A percentile compares a stretch with the other conserved stretches of the same genome.
These are phyloP conservation scores for Nezara viridula DNA, from an alignment of 2,888 invertebrate species.

Conservation along the genomic window DNA sequence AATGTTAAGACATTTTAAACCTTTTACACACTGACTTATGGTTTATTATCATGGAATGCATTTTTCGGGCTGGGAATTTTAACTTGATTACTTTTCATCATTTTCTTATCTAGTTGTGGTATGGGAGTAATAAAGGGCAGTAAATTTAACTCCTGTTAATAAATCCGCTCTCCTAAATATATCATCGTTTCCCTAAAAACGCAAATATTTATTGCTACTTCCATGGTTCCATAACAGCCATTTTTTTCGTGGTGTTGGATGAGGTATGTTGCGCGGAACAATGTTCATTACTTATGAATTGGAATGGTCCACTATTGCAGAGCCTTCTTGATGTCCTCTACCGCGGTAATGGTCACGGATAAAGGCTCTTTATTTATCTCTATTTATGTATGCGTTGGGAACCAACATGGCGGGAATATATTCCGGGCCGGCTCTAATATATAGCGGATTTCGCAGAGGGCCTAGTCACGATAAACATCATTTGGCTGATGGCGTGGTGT, in stretches of 20 bases:
- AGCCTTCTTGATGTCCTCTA: neutral
- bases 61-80: no score
- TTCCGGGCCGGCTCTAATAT: neutral
- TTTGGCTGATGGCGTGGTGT: neutral
- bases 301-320: neutral
- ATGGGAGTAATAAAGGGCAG: no score
- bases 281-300: constrained; percentile 15
- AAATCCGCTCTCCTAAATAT: no score
- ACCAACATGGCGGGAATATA: neutral
- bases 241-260: neutral
- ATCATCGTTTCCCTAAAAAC: neutral
- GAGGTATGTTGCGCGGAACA: neutral
- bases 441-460: neutral
- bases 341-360: neutral
- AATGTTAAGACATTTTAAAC: no score
- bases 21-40: no score
- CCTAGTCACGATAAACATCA: neutral
- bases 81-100: no score
- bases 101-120: no score
- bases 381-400: constrained; percentile 1
- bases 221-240: neutral
- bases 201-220: neutral
- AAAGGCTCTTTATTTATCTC: constrained; percentile 33
- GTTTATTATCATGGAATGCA: no score
- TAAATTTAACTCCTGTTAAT: no score